These are phyloP conservation scores for Gymnoscopelus braueri DNA, from an alignment of 2,797 vertebrate species.

Conservation along the genomic window DNA sequence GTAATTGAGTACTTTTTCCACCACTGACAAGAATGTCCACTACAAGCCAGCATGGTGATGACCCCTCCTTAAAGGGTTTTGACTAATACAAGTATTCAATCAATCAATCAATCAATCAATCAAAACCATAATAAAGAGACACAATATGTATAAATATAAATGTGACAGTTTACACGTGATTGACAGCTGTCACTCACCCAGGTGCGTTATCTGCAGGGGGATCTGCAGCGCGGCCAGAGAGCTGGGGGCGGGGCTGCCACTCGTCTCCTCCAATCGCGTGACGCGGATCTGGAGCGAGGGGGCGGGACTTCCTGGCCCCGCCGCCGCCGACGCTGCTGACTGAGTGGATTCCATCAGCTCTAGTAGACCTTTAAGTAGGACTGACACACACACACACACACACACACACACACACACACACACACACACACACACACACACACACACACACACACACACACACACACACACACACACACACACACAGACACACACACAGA, in stretches of 20 bases:
- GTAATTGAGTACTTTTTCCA: too few species aligned
- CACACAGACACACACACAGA: too few species aligned
- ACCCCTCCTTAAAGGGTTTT: too few species aligned
- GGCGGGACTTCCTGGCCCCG: constrained; percentile 68
- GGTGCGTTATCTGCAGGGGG: constrained; percentile 96
- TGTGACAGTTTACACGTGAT: too few species aligned
- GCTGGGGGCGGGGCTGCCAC: constrained; percentile 73
- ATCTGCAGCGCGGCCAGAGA: constrained; percentile 93
- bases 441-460: constrained; percentile 1
- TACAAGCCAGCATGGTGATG: too few species aligned
- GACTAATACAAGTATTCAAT: too few species aligned
- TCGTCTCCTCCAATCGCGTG: constrained; percentile 87
- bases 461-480: constrained; percentile 6
- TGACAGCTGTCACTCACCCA: constrained; percentile 83
- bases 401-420: not conserved
- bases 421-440: not conserved
- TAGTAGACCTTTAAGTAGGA: constrained; percentile 94
- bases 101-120: too few species aligned
- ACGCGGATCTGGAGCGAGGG: constrained; percentile 89
- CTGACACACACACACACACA: constrained; percentile 63
- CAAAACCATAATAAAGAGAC: too few species aligned
- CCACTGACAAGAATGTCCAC: too few species aligned
- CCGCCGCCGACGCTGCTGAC: constrained; percentile 44
- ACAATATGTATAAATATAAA: too few species aligned
- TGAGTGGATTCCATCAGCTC: constrained; percentile 91